phyloP scores from a whole-genome alignment of 2,113 vertebrate genomes.

The Tapirus terrestris region DNA sequence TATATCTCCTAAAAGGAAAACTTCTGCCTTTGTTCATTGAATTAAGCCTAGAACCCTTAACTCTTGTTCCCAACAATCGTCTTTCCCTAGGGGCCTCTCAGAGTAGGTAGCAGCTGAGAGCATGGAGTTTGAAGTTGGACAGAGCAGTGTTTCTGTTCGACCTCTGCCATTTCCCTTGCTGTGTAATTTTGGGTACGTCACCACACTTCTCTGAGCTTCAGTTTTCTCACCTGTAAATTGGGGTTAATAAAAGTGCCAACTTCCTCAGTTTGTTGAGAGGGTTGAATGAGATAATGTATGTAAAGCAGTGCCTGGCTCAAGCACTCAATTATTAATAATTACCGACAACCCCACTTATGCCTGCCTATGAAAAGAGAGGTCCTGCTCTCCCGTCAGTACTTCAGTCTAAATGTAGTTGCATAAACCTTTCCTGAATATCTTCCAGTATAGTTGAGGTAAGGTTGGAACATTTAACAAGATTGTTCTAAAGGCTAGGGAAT shows the following conservation, averaged over 20 bases:
- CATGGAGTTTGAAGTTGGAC: neutral
- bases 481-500: neutral
- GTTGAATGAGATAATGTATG: neutral
- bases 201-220: neutral
- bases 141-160: neutral
- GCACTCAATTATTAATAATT: conserved; percentile 40
- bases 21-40: neutral
- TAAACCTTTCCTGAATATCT: conserved; percentile 26
- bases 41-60: neutral
- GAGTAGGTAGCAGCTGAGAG: neutral
- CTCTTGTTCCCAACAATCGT: neutral
- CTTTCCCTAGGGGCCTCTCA: neutral
- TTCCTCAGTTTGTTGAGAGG: neutral
- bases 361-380: neutral
- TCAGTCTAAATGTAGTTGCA: neutral
- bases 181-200: neutral
- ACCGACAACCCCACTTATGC: neutral
- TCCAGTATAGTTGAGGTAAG: conserved; percentile 16
- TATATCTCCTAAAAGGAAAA: conserved; percentile 28
- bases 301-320: conserved; percentile 30
- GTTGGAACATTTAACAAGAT: neutral
- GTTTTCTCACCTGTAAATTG: conserved; percentile 32
- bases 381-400: neutral
- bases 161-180: neutral
- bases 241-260: conserved; percentile 34